Base-by-base conservation (phyloP, 2,797 vertebrate genomes). In the Meriones psammophilus region DNA sequence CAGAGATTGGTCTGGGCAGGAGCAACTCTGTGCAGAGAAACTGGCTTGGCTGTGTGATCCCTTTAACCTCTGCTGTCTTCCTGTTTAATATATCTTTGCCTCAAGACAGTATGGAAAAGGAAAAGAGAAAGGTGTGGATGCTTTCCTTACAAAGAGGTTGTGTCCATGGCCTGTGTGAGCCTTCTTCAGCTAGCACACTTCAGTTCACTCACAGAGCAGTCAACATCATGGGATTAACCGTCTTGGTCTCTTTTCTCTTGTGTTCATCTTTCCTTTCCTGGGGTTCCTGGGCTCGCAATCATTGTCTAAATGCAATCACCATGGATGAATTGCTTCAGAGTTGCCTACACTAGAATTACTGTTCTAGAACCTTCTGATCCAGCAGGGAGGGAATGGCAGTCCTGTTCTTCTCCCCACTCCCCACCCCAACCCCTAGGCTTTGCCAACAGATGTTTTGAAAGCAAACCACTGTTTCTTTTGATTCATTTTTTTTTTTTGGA, bases 381-480 rank as follows among this genome's bases (percentile, higher is more conserved):
- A 88, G 42, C 39, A 86, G 60, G 18, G 42, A 50, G 46, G 10
- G 2, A 36, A 64, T 69, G 39, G 62, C 93, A 76, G 36, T 17
- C 42, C 12, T 84, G 56, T 93, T 79, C 83, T 94, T 83, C 60
- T 46, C 76, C 36, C 30, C 7, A 68, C 42, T 18, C 4, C 42
- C 18, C 28, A 13, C 10, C 6, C 30, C 12, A 8, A 14, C 33
- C 64, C 36, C 54, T 64, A 60, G 68, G 91, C 39, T 94, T 92
- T 95, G 76, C 71, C 94, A 94, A 95, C 85, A 95, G 81, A 92
- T 97, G 78, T 96, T 97, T 84, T 97, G 94, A 96, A 88, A 95
- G 90, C 77, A 97, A 91, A 80, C 69, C 58, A 88, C 26, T 86
- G 73, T 90, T 95, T 80, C 81, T 79, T 68, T 50, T 84, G 88